Evolutionary conservation across 2,113 vertebrate genomes (phyloP), one percentile per base, ranked within the genome.

Genomic region (Syngnathus typhle): DNA sequence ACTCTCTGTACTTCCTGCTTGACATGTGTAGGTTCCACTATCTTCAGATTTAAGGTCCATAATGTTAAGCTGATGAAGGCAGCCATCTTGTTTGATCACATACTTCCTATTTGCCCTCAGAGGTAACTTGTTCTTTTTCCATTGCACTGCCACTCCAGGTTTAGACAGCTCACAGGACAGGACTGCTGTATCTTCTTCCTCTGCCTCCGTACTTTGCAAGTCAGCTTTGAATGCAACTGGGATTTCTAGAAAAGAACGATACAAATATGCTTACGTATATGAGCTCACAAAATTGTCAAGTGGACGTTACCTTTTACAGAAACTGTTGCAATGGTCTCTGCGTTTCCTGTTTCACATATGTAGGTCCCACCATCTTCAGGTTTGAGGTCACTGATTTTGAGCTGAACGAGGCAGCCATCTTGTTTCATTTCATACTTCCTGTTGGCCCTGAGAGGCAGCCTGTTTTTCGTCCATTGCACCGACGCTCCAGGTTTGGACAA

Each of bases 361-460:
- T 95, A 94, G 70, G 82, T 88, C 47, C 93, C 93, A 0, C 89
- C 79, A 73, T 92, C 91, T 59, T 89, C 85, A 44, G 47, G 65
- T 68, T 79, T 78, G 5, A 91, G 59, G 0, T 88, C 77, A 15
- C 82, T 81, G 36, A 95, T 88, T 18, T 72, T 41, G 16, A 95
- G 87, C 73, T 93, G 85, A 18, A 86, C 69, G 10, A 69, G 16
- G 60, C 86, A 80, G 58, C 85, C 91, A 62, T 89, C 89, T 41
- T 92, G 87, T 6, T 82, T 91, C 63, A 93, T 89, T 66, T 93
- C 85, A 77, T 90, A 90, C 65, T 88, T 93, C 41, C 52, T 76
- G 3, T 78, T 87, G 0, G 84, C 85, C 71, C 75, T 84, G 3
- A 86, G 77, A 7, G 93, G 80, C 2, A 87, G 72, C 3, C 65